phyloP scores from a whole-genome alignment of 2,888 invertebrate genomes.

The Lamellibrachia columna region DNA sequence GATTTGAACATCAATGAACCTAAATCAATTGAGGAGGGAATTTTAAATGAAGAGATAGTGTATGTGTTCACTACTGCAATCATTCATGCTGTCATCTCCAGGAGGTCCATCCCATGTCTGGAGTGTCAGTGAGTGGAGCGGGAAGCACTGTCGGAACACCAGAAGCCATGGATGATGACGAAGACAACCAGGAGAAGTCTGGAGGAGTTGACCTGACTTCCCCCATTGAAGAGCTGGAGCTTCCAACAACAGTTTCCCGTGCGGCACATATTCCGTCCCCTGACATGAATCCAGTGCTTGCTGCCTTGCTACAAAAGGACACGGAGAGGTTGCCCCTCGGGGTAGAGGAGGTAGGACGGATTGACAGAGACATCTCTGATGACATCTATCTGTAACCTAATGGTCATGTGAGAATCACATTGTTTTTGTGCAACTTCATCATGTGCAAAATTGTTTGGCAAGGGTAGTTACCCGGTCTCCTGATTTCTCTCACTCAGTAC shows the following conservation, averaged over 20 bases:
- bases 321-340: conserved; percentile 50
- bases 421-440: too few species aligned
- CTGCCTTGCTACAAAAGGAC: conserved; percentile 44
- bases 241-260: background rate
- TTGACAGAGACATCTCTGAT: too few species aligned
- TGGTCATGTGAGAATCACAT: too few species aligned
- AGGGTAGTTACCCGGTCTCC: too few species aligned
- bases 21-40: background rate
- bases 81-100: background rate
- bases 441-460: too few species aligned
- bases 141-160: background rate
- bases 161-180: background rate
- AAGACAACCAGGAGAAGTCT: background rate
- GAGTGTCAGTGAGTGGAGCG: background rate
- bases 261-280: background rate
- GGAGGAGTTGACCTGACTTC: background rate
- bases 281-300: conserved; percentile 45
- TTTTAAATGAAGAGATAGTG: background rate
- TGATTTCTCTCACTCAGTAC: too few species aligned
- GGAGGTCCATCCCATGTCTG: background rate
- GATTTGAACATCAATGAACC: background rate
- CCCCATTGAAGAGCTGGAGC: background rate
- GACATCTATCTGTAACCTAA: too few species aligned
- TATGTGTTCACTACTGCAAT: background rate
- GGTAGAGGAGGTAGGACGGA: conserved; percentile 55